phyloP scores from a whole-genome alignment of 35 echinoderm and acorn worm species.

The Anneissia japonica region DNA sequence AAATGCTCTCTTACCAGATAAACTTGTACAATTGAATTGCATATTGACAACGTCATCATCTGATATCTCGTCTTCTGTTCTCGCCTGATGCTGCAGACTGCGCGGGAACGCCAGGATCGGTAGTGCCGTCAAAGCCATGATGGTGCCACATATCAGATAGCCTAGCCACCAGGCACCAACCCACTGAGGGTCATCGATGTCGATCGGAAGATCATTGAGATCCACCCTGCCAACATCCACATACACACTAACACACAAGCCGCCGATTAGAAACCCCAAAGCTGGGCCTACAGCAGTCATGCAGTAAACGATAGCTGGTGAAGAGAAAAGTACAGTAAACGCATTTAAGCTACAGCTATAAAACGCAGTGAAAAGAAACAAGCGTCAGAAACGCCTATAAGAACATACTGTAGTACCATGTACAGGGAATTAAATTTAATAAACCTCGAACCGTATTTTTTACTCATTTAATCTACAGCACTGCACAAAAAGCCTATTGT shows the following conservation, averaged over 20 bases:
- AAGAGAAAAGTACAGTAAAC: not conserved
- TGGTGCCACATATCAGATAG: slow-evolving; percentile 37
- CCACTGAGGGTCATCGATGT: slow-evolving; percentile 49
- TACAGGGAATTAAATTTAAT: no score
- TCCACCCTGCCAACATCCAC: slow-evolving; percentile 28
- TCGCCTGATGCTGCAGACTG: not conserved
- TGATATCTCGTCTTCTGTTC: not conserved
- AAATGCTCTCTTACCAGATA: not conserved
- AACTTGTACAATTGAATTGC: not conserved
- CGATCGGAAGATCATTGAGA: slow-evolving; percentile 1
- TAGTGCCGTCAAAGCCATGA: slow-evolving; percentile 23
- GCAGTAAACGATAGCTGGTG: slow-evolving; percentile 34
- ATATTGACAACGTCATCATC: not conserved
- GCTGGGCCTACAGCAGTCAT: slow-evolving; percentile 30
- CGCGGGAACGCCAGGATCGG: slow-evolving; percentile 48
- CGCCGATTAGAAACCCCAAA: slow-evolving; percentile 14
- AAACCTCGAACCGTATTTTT: no score
- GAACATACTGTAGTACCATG: no score
- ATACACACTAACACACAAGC: slow-evolving; percentile 23
- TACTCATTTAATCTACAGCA: no score
- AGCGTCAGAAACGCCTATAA: no score
- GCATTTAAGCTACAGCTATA: no score
- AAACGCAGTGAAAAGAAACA: no score
- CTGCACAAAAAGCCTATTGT: no score
- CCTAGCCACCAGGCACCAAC: slow-evolving; percentile 77